phyloP scores from a whole-genome alignment of 2,797 vertebrate genomes.

The Simalia tracyae region DNA sequence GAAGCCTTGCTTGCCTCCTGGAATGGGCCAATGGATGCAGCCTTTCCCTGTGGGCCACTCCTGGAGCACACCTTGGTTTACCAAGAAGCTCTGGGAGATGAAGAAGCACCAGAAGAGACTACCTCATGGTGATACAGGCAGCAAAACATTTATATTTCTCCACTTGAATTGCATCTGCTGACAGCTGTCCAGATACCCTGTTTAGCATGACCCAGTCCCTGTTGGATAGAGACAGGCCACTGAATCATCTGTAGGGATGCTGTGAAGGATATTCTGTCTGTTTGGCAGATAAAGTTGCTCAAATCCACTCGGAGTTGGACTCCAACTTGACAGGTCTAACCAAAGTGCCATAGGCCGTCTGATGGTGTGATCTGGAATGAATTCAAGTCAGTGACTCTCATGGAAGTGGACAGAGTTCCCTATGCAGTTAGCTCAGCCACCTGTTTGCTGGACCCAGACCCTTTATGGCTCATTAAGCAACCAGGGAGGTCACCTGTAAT shows the following conservation, averaged over 20 bases:
- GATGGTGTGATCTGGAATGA: background rate
- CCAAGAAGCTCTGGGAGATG: background rate
- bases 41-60: too few species aligned
- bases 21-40: too few species aligned
- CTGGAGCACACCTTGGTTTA: background rate
- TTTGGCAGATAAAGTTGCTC: background rate
- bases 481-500: too few species aligned
- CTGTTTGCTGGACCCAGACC: too few species aligned
- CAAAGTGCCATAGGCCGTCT: background rate
- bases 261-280: background rate
- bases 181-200: background rate
- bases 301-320: background rate
- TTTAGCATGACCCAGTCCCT: background rate
- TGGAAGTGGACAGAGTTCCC: background rate
- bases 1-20: background rate
- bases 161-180: background rate
- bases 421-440: too few species aligned
- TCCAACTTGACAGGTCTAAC: background rate
- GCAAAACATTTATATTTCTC: background rate
- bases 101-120: background rate
- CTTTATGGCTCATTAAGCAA: too few species aligned
- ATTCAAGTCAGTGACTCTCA: background rate
- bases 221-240: background rate
- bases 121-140: background rate
- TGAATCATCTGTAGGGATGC: background rate